phyloP scores from a whole-genome alignment of 1,140 invertebrate genomes.

The Pararge aegeria region DNA sequence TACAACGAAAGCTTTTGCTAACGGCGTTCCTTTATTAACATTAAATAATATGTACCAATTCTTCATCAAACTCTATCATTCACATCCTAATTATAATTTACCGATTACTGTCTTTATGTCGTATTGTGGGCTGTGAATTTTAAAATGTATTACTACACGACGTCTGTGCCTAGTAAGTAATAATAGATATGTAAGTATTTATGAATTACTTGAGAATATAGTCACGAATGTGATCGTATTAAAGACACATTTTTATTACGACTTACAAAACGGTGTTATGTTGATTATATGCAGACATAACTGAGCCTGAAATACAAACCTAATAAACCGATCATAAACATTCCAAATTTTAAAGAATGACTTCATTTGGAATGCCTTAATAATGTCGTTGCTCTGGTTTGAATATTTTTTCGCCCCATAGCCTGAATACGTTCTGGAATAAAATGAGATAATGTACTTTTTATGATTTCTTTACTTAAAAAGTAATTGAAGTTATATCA shows the following conservation, averaged over 20 bases:
- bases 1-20: slow-evolving; percentile 49
- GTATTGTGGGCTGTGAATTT: not conserved
- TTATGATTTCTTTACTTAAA: slow-evolving; percentile 47
- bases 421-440: slow-evolving; percentile 2
- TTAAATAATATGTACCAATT: slow-evolving; percentile 3
- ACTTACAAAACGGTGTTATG: not conserved
- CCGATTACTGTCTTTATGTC: not conserved
- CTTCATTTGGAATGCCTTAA: too few species aligned
- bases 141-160: not conserved
- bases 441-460: slow-evolving; percentile 42
- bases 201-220: not conserved
- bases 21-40: slow-evolving; percentile 36
- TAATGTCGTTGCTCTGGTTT: not conserved
- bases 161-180: not conserved
- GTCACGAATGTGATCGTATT: not conserved
- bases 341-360: too few species aligned
- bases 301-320: too few species aligned
- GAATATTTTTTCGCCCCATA: not conserved
- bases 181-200: not conserved
- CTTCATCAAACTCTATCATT: not conserved
- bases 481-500: slow-evolving; percentile 46
- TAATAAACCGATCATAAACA: too few species aligned
- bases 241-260: too few species aligned
- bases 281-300: too few species aligned
- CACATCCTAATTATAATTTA: slow-evolving; percentile 1